Percentiles rank a stretch among this genome's conserved stretches.
These are phyloP conservation scores for Cheilosia urbana DNA, from an alignment of 2,888 invertebrate species.

Conservation along the genomic window DNA sequence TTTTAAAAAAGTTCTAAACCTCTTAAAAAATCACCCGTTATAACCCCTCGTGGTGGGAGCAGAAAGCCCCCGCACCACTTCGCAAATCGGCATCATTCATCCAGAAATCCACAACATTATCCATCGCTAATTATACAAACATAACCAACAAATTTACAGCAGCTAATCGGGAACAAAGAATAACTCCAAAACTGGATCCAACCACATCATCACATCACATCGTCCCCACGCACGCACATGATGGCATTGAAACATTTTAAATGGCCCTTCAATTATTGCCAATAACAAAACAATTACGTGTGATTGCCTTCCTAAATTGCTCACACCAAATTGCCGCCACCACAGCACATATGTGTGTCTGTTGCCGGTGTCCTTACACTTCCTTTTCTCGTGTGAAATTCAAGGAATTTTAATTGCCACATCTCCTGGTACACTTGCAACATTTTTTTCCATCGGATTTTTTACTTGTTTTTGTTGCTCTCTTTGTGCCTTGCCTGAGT, in stretches of 20 bases:
- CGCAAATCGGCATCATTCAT: too few relatives aligned
- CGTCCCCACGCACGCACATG: slow-evolving; percentile 1
- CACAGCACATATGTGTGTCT: slow-evolving; percentile 7
- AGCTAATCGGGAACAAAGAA: not conserved
- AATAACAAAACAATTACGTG: slow-evolving; percentile 66
- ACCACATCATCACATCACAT: not conserved
- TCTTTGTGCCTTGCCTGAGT: not conserved
- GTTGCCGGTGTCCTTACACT: not conserved
- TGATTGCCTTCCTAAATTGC: slow-evolving; percentile 56
- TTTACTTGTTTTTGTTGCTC: not conserved
- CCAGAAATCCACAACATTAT: too few relatives aligned
- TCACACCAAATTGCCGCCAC: not conserved
- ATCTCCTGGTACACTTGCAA: slow-evolving; percentile 28
- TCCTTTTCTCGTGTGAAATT: slow-evolving; percentile 39
- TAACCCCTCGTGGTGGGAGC: too few relatives aligned
- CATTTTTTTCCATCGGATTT: slow-evolving; percentile 6
- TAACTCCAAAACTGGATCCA: not conserved
- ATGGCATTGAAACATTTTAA: slow-evolving; percentile 41
- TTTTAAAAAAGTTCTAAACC: too few relatives aligned
- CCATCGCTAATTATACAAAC: too few relatives aligned
- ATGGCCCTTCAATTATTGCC: slow-evolving; percentile 60
- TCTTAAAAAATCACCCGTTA: too few relatives aligned
- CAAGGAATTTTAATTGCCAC: slow-evolving; percentile 60
- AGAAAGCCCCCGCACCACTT: too few relatives aligned
- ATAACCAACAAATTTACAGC: too few relatives aligned